Evolutionary conservation across 2,797 vertebrate species (phyloP).

Genomic region (Buphagus erythrorhynchus): DNA sequence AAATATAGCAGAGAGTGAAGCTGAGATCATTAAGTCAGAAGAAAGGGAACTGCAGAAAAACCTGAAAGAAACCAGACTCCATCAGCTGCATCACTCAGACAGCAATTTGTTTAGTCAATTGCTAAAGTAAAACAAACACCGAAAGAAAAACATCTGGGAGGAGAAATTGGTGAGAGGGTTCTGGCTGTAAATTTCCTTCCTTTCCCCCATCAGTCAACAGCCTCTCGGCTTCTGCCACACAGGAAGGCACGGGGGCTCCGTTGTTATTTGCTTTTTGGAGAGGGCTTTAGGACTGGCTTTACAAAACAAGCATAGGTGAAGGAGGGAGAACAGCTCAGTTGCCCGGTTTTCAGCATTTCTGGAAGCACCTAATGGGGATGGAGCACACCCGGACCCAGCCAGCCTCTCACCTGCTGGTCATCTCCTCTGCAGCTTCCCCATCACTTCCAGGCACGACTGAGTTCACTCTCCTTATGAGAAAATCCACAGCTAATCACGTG

Average conservation of each 20-base stretch:
- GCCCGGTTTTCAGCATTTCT: not conserved
- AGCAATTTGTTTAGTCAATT: constrained; percentile 12
- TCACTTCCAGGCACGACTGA: not conserved
- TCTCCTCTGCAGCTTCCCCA: not conserved
- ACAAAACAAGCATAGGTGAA: not conserved
- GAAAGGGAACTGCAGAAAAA: not conserved
- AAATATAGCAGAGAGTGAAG: not conserved
- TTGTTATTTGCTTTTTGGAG: not conserved
- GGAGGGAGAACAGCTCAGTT: not conserved
- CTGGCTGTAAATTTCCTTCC: not conserved
- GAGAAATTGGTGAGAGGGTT: not conserved
- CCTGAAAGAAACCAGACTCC: constrained; percentile 30
- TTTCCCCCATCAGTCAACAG: not conserved
- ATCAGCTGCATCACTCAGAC: not conserved
- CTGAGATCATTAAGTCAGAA: not conserved
- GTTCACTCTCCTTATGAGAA: not conserved
- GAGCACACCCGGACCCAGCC: not conserved
- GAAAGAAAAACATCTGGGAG: constrained; percentile 15
- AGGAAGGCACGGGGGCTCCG: not conserved
- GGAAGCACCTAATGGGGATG: accelerated
- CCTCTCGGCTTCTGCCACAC: not conserved
- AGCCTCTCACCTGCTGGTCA: accelerated
- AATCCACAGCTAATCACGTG: accelerated
- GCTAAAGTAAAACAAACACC: constrained; percentile 15
- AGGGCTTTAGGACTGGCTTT: not conserved